Conservation (phyloP, 2,888 invertebrate species). For the Conus canariensis region DNA sequence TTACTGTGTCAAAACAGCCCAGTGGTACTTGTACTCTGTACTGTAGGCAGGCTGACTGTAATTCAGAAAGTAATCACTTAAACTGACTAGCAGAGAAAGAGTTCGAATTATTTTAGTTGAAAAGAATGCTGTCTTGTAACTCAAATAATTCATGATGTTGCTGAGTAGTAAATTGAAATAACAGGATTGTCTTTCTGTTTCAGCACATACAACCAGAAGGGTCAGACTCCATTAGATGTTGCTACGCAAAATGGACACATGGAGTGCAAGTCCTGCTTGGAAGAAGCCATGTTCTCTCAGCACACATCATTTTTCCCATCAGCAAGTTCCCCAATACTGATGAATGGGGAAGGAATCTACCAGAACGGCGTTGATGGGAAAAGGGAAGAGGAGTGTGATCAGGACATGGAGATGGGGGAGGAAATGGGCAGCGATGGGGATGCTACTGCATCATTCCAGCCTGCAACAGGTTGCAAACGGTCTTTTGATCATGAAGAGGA, state of each 20-base stretch:
- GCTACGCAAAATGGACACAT: constrained; percentile 62
- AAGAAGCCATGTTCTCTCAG: constrained; percentile 59
- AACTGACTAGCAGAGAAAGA: no score
- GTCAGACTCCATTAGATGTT: constrained; percentile 65
- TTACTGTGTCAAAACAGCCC: no score
- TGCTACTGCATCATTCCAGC: not conserved
- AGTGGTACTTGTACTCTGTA: no score
- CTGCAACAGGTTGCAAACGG: constrained; percentile 46
- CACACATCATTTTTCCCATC: constrained; percentile 9
- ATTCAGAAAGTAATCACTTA: no score
- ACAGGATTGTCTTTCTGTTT: constrained; percentile 40
- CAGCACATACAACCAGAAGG: constrained; percentile 69
- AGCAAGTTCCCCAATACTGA: constrained; percentile 40
- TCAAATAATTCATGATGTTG: no score
- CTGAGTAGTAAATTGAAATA: no score
- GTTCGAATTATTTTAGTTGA: no score
- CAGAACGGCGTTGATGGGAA: not conserved
- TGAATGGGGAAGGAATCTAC: constrained; percentile 51
- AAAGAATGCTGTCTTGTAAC: no score
- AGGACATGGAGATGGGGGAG: constrained; percentile 39
- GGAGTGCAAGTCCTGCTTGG: constrained; percentile 68
- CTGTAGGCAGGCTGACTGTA: no score
- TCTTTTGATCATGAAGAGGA: constrained; percentile 49
- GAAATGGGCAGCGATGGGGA: constrained; percentile 3
- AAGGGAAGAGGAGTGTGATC: not conserved